Evolutionary conservation across 2,888 invertebrate species (phyloP).

Genomic region (Dioctria linearis): DNA sequence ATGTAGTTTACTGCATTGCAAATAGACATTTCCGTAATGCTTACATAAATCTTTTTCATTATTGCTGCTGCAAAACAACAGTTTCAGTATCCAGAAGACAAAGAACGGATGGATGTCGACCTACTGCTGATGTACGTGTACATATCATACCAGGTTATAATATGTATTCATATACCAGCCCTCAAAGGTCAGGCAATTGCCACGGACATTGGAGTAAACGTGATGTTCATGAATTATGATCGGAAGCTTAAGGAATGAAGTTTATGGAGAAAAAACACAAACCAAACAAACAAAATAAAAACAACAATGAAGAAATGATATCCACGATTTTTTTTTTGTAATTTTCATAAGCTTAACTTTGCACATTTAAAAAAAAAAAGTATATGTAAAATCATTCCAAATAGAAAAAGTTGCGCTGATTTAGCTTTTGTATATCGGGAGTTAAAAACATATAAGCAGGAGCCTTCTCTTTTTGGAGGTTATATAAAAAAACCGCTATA

Average conservation of each 20-base stretch:
- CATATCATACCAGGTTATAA: constrained; percentile 83
- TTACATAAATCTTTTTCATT: constrained; percentile 82
- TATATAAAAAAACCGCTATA: too few relatives aligned
- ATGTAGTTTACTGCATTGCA: constrained; percentile 77
- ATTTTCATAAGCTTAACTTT: neutral
- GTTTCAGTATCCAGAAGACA: constrained; percentile 78
- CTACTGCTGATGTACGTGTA: constrained; percentile 77
- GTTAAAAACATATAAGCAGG: too few relatives aligned
- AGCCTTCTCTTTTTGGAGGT: too few relatives aligned
- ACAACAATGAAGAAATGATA: too few relatives aligned
- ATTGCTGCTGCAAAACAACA: constrained; percentile 85
- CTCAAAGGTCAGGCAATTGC: constrained; percentile 71
- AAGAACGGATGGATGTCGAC: constrained; percentile 72
- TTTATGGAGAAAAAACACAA: neutral
- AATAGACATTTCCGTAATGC: constrained; percentile 81
- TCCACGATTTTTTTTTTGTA: neutral
- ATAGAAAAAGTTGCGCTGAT: too few relatives aligned
- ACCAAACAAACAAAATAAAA: neutral
- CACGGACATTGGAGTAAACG: constrained; percentile 63
- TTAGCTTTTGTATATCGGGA: too few relatives aligned
- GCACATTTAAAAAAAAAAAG: too few relatives aligned
- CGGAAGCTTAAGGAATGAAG: constrained; percentile 61
- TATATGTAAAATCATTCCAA: too few relatives aligned
- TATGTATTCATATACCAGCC: constrained; percentile 77
- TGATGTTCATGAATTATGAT: constrained; percentile 65